phyloP scores from a whole-genome alignment of 2,113 vertebrate genomes.

The Dipodomys merriami region DNA sequence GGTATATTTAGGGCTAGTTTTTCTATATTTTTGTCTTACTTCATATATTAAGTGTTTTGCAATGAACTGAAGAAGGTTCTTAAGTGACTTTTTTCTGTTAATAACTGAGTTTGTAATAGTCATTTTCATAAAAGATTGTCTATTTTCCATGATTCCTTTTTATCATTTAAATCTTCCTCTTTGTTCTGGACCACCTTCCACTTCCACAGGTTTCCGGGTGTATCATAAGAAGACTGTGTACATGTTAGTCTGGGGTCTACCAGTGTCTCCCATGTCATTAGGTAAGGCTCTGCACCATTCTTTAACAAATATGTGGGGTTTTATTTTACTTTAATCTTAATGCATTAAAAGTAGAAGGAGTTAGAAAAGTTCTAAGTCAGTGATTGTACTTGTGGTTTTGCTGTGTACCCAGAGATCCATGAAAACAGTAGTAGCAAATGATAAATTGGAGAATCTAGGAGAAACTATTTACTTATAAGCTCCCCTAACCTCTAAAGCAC shows the following conservation, averaged over 20 bases:
- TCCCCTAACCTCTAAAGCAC: too few relatives aligned
- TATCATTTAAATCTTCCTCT: too few relatives aligned
- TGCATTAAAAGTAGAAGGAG: not conserved
- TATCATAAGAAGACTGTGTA: slow-evolving; percentile 97
- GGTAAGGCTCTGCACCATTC: slow-evolving; percentile 86
- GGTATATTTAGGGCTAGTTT: too few relatives aligned
- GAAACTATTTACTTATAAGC: too few relatives aligned
- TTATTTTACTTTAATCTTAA: not conserved
- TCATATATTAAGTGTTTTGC: slow-evolving; percentile 13
- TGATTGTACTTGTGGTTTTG: not conserved
- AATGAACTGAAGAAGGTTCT: not conserved
- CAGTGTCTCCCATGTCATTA: slow-evolving; percentile 89
- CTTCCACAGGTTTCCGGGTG: slow-evolving; percentile 94
- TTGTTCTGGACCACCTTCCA: not conserved
- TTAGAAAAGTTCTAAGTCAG: not conserved
- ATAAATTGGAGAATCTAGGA: not conserved
- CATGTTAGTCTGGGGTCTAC: slow-evolving; percentile 94
- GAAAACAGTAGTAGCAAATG: not conserved
- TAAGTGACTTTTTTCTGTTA: not conserved
- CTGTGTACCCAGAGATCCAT: not conserved
- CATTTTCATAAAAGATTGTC: slow-evolving; percentile 34
- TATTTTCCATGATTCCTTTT: not conserved
- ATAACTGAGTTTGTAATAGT: not conserved
- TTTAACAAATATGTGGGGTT: not conserved
- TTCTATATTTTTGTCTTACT: not conserved